Base-by-base conservation (phyloP, 2,797 vertebrate species). In the Bryconaethiops microstoma region DNA sequence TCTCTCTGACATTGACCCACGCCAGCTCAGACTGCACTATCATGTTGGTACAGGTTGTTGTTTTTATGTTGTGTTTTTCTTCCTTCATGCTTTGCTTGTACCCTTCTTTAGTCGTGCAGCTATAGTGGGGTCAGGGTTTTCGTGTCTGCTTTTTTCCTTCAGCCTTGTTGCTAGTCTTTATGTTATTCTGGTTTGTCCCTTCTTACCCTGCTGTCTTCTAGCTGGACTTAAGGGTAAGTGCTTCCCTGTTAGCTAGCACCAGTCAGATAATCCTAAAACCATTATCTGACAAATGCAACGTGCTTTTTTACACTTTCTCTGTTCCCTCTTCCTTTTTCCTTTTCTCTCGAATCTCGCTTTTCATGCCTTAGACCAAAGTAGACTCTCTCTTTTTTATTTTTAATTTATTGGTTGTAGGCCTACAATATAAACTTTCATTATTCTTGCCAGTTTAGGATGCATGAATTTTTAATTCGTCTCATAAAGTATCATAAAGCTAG, bases 171-270 rank as follows among this genome's bases (percentile, higher is more conserved):
- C 97, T 98, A 98, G 97, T 99, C 97, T 99, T 99, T 99, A 99
- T 99, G 97, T 99, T 98, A 97, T 99, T 99, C 97, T 99, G 98
- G 97, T 99, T 99, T 99, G 97, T 99, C 97, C 97, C 97, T 98
- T 99, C 98, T 99, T 98, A 99, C 97, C 97, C 98, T 97, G 98
- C 98, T 99, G 98, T 98, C 98, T 99, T 99, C 97, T 99, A 99
- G 98, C 97, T 97, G 98, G 98, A 99, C 97, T 98, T 93, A 99
- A 99, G 97, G 98, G 97, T 99, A 99, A 99, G 98, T 99, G 97
- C 96, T 98, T 97, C 97, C 97, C 96, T 96, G 95, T 98, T 88
- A 99, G 97, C 96, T 97, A 96, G 97, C 97, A 97, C 96, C 97
- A 96, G 94, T 99, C 98, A 99, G 98, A 99, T 99, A 99, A 99